Percentiles rank a stretch among this genome's conserved stretches.
These are phyloP conservation scores for Triplophysa siluroides DNA, from an alignment of 2,113 vertebrate species.

Conservation along the genomic window DNA sequence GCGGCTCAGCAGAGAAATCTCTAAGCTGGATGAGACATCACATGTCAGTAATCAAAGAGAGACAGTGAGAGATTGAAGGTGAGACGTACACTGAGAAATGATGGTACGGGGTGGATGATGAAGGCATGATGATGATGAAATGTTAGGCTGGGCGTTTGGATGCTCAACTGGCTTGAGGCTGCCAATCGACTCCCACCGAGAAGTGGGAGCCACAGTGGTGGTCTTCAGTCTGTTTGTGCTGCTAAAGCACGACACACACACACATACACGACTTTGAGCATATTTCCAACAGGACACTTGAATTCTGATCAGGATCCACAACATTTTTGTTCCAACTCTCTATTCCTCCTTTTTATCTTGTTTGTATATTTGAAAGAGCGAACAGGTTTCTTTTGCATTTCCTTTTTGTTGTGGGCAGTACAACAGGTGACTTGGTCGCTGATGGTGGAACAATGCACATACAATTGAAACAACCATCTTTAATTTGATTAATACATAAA, in stretches of 20 bases:
- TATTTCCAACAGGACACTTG: slow-evolving; percentile 3
- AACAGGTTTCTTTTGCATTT: too few species aligned
- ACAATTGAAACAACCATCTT: too few species aligned
- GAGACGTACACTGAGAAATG: slow-evolving; percentile 38
- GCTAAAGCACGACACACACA: neutral
- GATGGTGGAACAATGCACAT: too few species aligned
- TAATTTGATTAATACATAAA: too few species aligned
- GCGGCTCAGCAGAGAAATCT: slow-evolving; percentile 29
- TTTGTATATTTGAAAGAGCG: neutral
- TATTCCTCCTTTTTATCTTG: neutral
- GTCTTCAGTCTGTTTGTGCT: slow-evolving; percentile 5
- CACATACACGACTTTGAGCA: slow-evolving; percentile 38
- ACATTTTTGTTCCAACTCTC: neutral
- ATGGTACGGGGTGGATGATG: neutral
- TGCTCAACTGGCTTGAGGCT: slow-evolving; percentile 28
- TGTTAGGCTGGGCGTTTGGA: slow-evolving; percentile 39
- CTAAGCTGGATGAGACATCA: slow-evolving; percentile 42
- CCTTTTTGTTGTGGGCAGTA: too few species aligned
- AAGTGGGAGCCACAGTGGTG: slow-evolving; percentile 8
- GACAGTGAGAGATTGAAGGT: slow-evolving; percentile 37
- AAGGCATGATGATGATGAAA: slow-evolving; percentile 39
- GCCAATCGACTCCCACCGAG: slow-evolving; percentile 28
- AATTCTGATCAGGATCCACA: neutral
- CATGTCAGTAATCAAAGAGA: slow-evolving; percentile 52
- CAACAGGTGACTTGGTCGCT: too few species aligned